phyloP scores from a whole-genome alignment of 2,888 invertebrate genomes.

The Sipunculus nudus region DNA sequence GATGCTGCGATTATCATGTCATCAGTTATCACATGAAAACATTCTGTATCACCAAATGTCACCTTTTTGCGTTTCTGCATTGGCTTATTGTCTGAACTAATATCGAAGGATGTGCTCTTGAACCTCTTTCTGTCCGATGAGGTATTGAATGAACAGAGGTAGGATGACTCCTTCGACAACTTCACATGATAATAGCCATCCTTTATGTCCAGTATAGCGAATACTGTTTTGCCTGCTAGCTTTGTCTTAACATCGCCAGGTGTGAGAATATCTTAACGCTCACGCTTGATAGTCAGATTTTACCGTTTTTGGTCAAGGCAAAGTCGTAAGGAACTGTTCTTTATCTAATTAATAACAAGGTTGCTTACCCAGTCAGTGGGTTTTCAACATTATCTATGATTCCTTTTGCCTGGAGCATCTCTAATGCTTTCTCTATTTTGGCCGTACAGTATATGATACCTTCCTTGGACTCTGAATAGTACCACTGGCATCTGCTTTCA shows the following conservation, averaged over 20 bases:
- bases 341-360: conserved; percentile 30
- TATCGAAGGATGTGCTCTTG: conserved; percentile 32
- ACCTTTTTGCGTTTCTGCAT: conserved; percentile 27
- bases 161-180: conserved; percentile 28
- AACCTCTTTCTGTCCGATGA: conserved; percentile 31
- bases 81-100: conserved; percentile 29
- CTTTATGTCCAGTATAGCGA: conserved; percentile 32
- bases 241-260: conserved; percentile 14
- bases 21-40: conserved; percentile 29
- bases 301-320: conserved; percentile 26
- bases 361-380: conserved; percentile 39
- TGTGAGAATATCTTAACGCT: conserved; percentile 26
- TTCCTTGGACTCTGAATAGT: conserved; percentile 21
- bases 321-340: conserved; percentile 23
- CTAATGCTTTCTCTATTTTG: conserved; percentile 16
- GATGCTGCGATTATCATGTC: conserved; percentile 35
- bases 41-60: conserved; percentile 24
- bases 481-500: conserved; percentile 12
- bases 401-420: conserved; percentile 20
- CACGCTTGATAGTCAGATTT: conserved; percentile 27
- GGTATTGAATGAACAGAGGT: conserved; percentile 37
- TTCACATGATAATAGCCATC: conserved; percentile 40
- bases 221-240: conserved; percentile 29
- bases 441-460: conserved; percentile 15
- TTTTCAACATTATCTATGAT: conserved; percentile 25